Conservation (phyloP, 1,140 invertebrate genomes). For the Drosophila bifasciata region DNA sequence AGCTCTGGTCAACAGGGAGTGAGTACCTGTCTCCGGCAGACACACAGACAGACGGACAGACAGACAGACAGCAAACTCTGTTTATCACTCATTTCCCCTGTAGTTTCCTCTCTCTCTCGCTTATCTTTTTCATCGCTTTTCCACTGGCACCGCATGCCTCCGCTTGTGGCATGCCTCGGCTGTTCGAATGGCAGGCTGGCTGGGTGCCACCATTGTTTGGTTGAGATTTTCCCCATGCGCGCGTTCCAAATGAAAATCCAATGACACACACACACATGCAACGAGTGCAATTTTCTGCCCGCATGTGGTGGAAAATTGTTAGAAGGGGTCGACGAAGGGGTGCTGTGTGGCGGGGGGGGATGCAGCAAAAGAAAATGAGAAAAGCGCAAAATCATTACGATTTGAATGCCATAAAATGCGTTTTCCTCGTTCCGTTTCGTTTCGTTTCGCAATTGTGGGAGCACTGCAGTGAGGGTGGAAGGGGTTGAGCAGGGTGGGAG, state of each 20-base stretch:
- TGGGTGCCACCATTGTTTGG: constrained; percentile 1
- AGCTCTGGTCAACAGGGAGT: constrained; percentile 8
- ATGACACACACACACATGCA: constrained; percentile 30
- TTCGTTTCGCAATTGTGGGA: constrained; percentile 16
- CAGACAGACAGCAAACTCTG: constrained; percentile 5
- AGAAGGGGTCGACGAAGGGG: background rate
- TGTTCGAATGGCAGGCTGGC: too few relatives aligned
- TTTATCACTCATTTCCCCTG: constrained; percentile 14
- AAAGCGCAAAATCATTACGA: constrained; percentile 66
- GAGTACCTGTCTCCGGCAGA: background rate
- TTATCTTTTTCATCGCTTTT: background rate
- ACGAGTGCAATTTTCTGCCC: constrained; percentile 59
- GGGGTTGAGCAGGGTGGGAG: background rate
- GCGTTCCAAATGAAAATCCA: constrained; percentile 48
- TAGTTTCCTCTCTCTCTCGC: background rate
- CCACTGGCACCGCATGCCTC: constrained; percentile 5
- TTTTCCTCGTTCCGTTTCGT: constrained; percentile 30
- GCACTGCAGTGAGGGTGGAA: background rate
- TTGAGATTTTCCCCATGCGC: constrained; percentile 35
- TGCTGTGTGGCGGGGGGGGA: too few relatives aligned
- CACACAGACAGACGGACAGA: background rate
- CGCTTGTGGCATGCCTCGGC: constrained; percentile 14
- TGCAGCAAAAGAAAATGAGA: constrained; percentile 43
- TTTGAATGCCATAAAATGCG: constrained; percentile 69
- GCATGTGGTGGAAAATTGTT: constrained; percentile 60